Conservation (phyloP, 2,797 vertebrate species). For the Typhlichthys eigenmanni region DNA sequence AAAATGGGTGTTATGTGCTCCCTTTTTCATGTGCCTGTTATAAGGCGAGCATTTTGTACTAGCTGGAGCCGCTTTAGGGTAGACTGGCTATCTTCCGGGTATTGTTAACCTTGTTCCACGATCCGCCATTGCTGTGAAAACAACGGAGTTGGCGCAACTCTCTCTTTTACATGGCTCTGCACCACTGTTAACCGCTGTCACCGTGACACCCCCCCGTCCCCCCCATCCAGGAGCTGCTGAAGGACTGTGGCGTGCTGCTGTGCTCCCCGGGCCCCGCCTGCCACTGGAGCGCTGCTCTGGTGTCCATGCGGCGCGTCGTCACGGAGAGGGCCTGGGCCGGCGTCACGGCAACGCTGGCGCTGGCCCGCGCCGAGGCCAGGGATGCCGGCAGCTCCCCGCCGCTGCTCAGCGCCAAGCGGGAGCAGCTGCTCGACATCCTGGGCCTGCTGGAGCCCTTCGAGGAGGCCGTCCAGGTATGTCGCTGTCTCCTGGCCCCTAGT, state of each 20-base stretch:
- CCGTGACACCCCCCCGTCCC: too few relatives aligned
- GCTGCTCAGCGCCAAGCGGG: conserved; percentile 68
- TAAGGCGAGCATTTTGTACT: too few relatives aligned
- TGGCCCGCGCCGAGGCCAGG: conserved; percentile 71
- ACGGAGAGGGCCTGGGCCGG: conserved; percentile 67
- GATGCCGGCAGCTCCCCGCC: conserved; percentile 65
- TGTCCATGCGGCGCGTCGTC: conserved; percentile 65
- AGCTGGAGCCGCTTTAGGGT: too few relatives aligned
- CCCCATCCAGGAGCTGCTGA: conserved; percentile 60
- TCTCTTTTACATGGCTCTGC: too few relatives aligned
- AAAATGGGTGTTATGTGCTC: too few relatives aligned
- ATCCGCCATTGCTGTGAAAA: too few relatives aligned
- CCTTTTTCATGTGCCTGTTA: too few relatives aligned
- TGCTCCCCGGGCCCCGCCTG: conserved; percentile 59
- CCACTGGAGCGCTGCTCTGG: conserved; percentile 76
- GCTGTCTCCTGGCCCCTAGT: too few relatives aligned
- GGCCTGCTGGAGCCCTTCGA: conserved; percentile 76
- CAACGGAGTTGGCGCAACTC: too few relatives aligned
- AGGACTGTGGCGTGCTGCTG: conserved; percentile 68
- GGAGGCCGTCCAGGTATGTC: conserved; percentile 69
- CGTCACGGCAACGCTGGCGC: conserved; percentile 67
- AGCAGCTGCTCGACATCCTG: conserved; percentile 76
- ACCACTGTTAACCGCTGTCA: too few relatives aligned
- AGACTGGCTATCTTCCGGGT: too few relatives aligned
- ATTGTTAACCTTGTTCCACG: too few relatives aligned